Evolutionary conservation across 2,888 invertebrate species (phyloP).

Genomic region (Nebria brevicollis): DNA sequence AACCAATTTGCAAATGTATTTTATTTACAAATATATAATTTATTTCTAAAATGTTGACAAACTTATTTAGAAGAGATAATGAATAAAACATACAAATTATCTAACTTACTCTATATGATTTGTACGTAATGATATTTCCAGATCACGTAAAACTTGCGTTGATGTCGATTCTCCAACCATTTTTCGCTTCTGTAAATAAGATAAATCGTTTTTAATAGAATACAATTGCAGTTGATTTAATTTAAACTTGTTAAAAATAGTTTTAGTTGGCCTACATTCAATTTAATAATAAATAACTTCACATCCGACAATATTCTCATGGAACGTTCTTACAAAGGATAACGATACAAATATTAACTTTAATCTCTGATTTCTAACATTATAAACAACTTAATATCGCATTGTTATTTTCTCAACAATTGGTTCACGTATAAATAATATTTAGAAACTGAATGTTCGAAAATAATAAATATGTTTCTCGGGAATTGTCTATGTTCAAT

Average conservation of each 20-base stretch:
- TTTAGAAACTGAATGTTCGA: no score
- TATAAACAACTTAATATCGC: background rate
- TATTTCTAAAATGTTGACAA: no score
- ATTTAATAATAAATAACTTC: conserved; percentile 23
- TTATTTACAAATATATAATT: no score
- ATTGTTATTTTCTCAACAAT: background rate
- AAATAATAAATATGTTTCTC: no score
- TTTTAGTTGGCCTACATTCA: conserved; percentile 33
- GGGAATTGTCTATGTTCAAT: no score
- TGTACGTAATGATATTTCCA: conserved; percentile 98
- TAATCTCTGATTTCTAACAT: background rate
- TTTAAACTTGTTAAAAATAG: conserved; percentile 37
- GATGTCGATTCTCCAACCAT: conserved; percentile 97
- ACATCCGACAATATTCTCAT: background rate
- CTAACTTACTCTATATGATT: conserved; percentile 92
- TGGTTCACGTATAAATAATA: background rate
- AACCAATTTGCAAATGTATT: no score
- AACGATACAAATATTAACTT: background rate
- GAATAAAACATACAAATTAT: no score
- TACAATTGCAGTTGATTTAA: conserved; percentile 30
- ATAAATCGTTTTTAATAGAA: conserved; percentile 62
- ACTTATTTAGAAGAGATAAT: no score
- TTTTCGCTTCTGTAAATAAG: conserved; percentile 89
- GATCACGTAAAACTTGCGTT: conserved; percentile 96
- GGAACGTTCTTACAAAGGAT: background rate